Base-by-base conservation (phyloP, 2,888 invertebrate species). In the Caenorhabditis afra region DNA sequence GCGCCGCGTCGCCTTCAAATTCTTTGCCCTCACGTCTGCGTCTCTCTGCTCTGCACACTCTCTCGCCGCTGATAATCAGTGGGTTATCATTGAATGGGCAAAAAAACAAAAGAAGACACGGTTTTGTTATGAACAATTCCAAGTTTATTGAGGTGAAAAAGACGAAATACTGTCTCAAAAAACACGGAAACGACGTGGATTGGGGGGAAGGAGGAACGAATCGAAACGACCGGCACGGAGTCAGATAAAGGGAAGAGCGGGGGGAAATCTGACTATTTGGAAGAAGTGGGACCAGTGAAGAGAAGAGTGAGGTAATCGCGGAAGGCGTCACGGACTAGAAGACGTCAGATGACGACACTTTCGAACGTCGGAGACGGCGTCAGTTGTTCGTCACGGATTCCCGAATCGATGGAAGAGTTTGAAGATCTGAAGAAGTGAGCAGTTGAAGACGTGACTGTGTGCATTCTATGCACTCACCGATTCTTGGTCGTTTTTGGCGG, bases 331-430 rank as follows among this genome's bases (percentile, higher is more conserved):
- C n/a, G 71, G 62, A n/a, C 71, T 71, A 64, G 71, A 53, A 50
- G n/a, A 29, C 68, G 18, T 76, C 64, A 76, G 50, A 73, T 78
- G 65, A 78, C 73, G 35, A 62, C 78, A 16, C 66, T 61, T 18
- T 78, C 73, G 22, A 78, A 78, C n/a, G 78, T 78, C 16, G 78
- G 73, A 3, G 78, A 71, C 37, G 71, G 76, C 7, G 68, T 76
- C n/a, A 58, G 55, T 35, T 39, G 61, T 14, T 78, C 78, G 47
- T 84, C 84, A 1, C 84, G 71, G 41, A 84, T 84, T 57, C 82
- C 84, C 29, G 82, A 82, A 61, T 84, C 84, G 50, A 84, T 84
- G 16, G 79, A 79, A 11, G 81, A 81, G 47, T 84, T 82, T 3
- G 82, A 82, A n/a, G 82, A 82, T 18, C 84, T 79, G 55, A 50